phyloP scores from a whole-genome alignment of 2,888 invertebrate species.

The Endomychus coccineus region DNA sequence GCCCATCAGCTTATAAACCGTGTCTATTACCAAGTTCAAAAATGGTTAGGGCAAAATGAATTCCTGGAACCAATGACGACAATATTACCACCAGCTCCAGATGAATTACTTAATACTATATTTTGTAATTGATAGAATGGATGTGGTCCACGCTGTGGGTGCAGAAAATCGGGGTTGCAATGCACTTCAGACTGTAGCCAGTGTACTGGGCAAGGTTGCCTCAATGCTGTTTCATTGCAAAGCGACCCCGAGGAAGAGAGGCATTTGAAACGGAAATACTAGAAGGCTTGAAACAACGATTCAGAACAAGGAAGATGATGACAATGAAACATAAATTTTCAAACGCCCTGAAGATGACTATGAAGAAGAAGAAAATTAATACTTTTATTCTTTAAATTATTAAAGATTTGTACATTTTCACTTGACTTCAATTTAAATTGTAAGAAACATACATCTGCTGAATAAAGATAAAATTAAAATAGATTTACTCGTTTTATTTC shows the following conservation, averaged over 20 bases:
- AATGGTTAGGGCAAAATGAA: slow-evolving; percentile 27
- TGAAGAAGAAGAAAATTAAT: slow-evolving; percentile 1
- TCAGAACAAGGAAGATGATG: slow-evolving; percentile 15
- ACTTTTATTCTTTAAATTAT: too few relatives aligned
- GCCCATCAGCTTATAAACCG: slow-evolving; percentile 1
- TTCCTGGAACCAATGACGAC: slow-evolving; percentile 29
- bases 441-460: too few relatives aligned
- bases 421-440: too few relatives aligned
- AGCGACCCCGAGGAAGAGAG: slow-evolving; percentile 12
- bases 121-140: slow-evolving; percentile 27
- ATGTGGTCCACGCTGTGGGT: too few relatives aligned
- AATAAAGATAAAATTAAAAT: too few relatives aligned
- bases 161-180: too few relatives aligned
- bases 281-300: slow-evolving; percentile 16
- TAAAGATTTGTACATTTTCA: too few relatives aligned
- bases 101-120: slow-evolving; percentile 23
- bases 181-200: slow-evolving; percentile 24
- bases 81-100: slow-evolving; percentile 28
- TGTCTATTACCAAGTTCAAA: slow-evolving; percentile 22
- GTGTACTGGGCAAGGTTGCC: slow-evolving; percentile 10
- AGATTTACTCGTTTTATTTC: too few relatives aligned
- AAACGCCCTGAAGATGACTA: slow-evolving; percentile 1
- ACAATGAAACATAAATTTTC: slow-evolving; percentile 10
- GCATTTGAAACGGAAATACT: slow-evolving; percentile 16
- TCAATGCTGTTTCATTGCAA: background rate